A percentile compares a stretch with the other conserved stretches of the same genome.
Conservation (phyloP, 2,113 vertebrate genomes). For the Phaetusa simplex region DNA sequence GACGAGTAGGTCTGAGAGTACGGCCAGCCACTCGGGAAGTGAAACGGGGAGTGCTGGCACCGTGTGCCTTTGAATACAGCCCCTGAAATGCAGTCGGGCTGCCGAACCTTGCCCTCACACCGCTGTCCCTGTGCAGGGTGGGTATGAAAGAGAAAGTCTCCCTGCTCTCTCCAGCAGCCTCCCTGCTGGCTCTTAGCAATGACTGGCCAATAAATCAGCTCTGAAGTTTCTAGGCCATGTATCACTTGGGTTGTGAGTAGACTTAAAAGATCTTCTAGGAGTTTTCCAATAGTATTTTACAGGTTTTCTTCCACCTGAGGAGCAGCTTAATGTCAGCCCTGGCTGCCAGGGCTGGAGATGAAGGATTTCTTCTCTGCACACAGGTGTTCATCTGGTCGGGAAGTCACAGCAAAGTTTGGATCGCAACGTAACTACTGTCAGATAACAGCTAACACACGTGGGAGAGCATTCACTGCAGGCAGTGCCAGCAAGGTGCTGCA, state of each 20-base stretch:
- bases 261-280: background rate
- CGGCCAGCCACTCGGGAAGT: background rate
- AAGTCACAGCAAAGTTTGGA: background rate
- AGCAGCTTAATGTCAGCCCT: background rate
- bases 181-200: background rate
- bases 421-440: accelerated
- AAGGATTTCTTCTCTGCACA: background rate
- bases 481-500: background rate
- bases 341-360: background rate
- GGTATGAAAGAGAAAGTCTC: background rate
- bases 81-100: accelerated
- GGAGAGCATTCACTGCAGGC: background rate
- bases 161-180: background rate
- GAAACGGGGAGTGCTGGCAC: background rate
- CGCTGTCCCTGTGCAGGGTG: no score
- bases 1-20: background rate
- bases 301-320: background rate
- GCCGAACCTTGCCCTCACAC: background rate
- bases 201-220: background rate
- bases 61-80: accelerated
- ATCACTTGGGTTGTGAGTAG: background rate
- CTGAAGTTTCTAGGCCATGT: background rate
- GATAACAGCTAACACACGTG: background rate
- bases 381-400: background rate
- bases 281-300: background rate